phyloP scores from a whole-genome alignment of 2,888 invertebrate genomes.

The Zonitis immaculata region DNA sequence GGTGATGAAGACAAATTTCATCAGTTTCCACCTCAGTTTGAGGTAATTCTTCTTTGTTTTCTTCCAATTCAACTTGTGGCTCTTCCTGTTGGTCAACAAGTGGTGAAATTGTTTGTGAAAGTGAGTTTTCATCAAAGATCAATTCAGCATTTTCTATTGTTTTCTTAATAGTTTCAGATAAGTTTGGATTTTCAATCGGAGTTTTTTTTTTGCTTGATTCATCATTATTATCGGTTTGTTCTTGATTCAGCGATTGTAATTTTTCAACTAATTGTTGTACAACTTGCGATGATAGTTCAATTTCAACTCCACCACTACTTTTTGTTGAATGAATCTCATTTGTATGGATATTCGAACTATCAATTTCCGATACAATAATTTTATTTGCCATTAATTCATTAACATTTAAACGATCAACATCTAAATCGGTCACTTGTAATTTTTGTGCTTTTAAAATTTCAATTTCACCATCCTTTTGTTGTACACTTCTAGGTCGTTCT shows the following conservation, averaged over 20 bases:
- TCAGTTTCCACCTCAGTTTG: no score
- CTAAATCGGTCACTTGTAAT: conserved; percentile 68
- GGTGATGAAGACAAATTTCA: no score
- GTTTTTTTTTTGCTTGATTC: conserved; percentile 44
- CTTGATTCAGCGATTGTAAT: conserved; percentile 37
- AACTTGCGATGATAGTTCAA: conserved; percentile 64
- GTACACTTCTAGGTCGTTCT: conserved; percentile 30
- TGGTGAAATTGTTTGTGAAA: neutral
- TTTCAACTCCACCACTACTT: conserved; percentile 64
- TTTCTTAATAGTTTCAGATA: conserved; percentile 10
- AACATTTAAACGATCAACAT: conserved; percentile 74
- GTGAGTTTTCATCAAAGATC: conserved; percentile 2
- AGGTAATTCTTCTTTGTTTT: conserved; percentile 4
- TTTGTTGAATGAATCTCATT: conserved; percentile 68
- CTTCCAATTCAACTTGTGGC: neutral
- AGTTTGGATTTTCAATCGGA: conserved; percentile 32
- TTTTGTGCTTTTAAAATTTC: conserved; percentile 55
- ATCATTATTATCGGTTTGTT: conserved; percentile 20
- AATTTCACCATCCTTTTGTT: conserved; percentile 32
- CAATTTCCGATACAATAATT: conserved; percentile 76
- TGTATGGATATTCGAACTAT: conserved; percentile 67
- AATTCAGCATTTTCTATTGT: conserved; percentile 7
- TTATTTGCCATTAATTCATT: conserved; percentile 74
- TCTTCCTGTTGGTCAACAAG: no score
- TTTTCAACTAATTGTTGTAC: conserved; percentile 62